Base-by-base conservation (phyloP, 2,888 invertebrate species). In the Scaeva pyrastri region DNA sequence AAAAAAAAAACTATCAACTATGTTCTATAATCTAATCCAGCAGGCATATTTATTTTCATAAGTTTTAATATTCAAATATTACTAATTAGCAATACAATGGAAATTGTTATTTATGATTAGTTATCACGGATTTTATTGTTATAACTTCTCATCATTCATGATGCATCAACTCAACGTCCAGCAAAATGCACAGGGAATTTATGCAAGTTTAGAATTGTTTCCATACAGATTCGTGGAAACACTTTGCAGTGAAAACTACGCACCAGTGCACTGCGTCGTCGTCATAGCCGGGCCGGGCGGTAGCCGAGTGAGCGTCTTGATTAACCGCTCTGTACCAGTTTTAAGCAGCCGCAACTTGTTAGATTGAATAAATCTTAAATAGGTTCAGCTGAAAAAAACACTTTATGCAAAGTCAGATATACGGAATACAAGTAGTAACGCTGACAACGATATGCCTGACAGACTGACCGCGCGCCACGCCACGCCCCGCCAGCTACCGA, bases 291-390 rank as follows among this genome's bases (percentile, higher is more conserved):
- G 31, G 31, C 31, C 31, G 31, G 6, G 31, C 31, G 5, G 6
- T 31, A 31, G 31, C 31, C 31, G 31, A 31, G n/a, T n/a, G n/a
- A 64, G 43, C 64, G 26, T 64, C 45, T 31, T 64, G 12, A 58
- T 48, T 48, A 84, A 79, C 84, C 41, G 84, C 45, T 55, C 71
- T 79, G 50, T 58, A 72, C 84, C 71, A 64, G 84, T 66, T 84
- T 71, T 2, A 66, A 66, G 48, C 66, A 6, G 71, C 1, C 19
- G 43, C 64, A 71, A 50, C 55, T 76, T 41, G 71, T 56, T 79
- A 58, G 21, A 48, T 66, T 50, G 60, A 76, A 56, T 64, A 55
- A 62, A 66, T 74, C 68, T 70, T 71, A 62, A 76, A 72, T 56
- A 48, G n/a, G 64, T 50, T 12, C 19, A 26, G 8, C 12, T 36